Conservation (phyloP, 2,797 vertebrate genomes). For the Cetoscarus ocellatus region DNA sequence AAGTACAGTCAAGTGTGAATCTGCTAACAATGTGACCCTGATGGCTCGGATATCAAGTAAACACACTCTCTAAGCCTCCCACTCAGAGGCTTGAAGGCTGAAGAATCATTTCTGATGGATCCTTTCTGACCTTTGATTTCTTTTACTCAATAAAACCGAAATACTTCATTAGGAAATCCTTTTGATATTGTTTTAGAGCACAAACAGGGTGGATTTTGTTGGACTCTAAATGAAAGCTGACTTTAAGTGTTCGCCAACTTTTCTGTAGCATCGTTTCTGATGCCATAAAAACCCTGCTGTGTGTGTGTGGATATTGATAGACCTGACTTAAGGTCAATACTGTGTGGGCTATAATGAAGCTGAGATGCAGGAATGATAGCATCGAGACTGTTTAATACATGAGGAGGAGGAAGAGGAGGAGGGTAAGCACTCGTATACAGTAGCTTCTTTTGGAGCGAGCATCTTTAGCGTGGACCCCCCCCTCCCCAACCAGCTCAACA, state of each 20-base stretch:
- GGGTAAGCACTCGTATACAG: slow-evolving; percentile 54
- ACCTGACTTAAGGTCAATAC: slow-evolving; percentile 61
- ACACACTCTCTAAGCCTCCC: not conserved
- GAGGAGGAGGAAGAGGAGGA: slow-evolving; percentile 17
- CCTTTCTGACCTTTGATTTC: not conserved
- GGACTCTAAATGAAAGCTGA: slow-evolving; percentile 11
- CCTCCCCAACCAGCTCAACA: slow-evolving; percentile 10
- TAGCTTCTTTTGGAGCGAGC: slow-evolving; percentile 24
- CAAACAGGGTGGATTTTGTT: not conserved
- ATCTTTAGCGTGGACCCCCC: not conserved
- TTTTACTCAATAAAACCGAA: not conserved
- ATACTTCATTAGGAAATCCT: not conserved
- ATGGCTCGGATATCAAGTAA: not conserved
- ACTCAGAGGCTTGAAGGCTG: not conserved
- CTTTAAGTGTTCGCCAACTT: slow-evolving; percentile 7
- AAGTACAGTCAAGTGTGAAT: not conserved
- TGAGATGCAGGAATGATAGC: slow-evolving; percentile 55
- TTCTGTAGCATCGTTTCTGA: slow-evolving; percentile 6
- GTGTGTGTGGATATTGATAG: slow-evolving; percentile 44
- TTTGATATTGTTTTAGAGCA: not conserved
- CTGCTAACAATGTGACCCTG: not conserved
- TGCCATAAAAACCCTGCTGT: not conserved
- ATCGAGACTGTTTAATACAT: slow-evolving; percentile 45
- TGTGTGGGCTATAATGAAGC: slow-evolving; percentile 69
- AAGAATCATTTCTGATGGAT: not conserved